Evolutionary conservation across 1,140 invertebrate genomes (phyloP), one percentile per base, ranked within the genome.

Genomic region (Physella acuta): DNA sequence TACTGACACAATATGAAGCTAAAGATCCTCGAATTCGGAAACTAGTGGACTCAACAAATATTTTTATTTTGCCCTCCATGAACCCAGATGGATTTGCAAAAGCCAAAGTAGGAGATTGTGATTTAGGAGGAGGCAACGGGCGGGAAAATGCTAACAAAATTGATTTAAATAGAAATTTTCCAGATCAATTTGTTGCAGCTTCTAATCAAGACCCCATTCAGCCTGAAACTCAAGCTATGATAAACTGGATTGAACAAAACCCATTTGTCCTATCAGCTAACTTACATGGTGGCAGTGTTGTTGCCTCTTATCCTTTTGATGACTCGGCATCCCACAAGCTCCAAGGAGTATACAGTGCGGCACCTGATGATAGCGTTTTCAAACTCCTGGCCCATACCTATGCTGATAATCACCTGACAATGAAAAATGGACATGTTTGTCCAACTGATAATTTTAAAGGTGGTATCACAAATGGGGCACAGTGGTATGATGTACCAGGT

Each of bases 11-110:
- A 30, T 68, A 68, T 49, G 75, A 78, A 72, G 75, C 81, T 53
- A 98, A 97, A 83, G 73, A 79, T 73, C 78, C 88, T 0, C 86
- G 91, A 39, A 86, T 97, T 0, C 95, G 92, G 2, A 84, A 85
- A 0, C 85, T 99, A 60, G 79, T 98, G 11, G 89, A 96, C 79
- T 89, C 85, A 5, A 93, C 93, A 4, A 79, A 86, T 74, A 91
- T 99, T 36, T 97, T 98, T 84, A 88, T 99, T 2, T 88, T 99
- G 88, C 95, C 95, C 5, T 93, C 93, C 66, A 95, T 98, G 93
- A 99, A 99, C 87, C 97, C 97, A 0, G 97, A 99, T 87, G 97
- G 97, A 16, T 98, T 97, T 85, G 95, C 98, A 86, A 86, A 70
- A 20, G 77, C 85, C 39, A 60, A 68, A 31, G 80, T 79, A 56